A percentile compares a stretch with the other conserved stretches of the same genome.
Conservation (phyloP, 2,888 invertebrate genomes). For the Linnaemya vulpina region DNA sequence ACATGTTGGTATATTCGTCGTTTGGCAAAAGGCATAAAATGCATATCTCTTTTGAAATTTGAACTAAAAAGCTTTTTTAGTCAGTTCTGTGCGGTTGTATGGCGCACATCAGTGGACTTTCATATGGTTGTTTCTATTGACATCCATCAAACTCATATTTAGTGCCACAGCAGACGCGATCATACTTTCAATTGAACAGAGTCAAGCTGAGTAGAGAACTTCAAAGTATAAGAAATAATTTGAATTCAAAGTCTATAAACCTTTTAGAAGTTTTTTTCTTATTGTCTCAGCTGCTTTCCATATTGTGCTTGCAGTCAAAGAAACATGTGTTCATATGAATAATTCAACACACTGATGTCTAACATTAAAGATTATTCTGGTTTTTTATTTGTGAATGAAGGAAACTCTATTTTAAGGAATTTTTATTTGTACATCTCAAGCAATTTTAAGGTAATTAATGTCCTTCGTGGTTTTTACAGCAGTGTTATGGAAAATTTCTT, state of each 20-base stretch:
- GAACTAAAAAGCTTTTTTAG: conserved; percentile 1
- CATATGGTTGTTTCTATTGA: not conserved
- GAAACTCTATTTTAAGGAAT: too few species aligned
- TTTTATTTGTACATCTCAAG: not conserved
- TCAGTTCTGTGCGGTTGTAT: not conserved
- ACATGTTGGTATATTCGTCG: not conserved
- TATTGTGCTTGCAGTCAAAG: not conserved
- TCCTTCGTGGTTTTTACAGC: too few species aligned
- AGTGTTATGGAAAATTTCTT: too few species aligned
- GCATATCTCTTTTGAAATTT: conserved; percentile 29
- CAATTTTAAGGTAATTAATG: too few species aligned
- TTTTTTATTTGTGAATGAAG: not conserved
- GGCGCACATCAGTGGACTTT: not conserved
- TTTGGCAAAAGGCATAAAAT: not conserved
- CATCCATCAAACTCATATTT: not conserved
- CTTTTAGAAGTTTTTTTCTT: not conserved
- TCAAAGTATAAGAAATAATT: not conserved
- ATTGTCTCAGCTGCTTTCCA: not conserved
- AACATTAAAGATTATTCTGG: not conserved
- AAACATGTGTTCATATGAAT: conserved; percentile 28
- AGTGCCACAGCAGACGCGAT: not conserved
- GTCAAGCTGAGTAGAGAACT: too few species aligned
- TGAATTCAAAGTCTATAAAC: not conserved
- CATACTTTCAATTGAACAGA: not conserved
- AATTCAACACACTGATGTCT: not conserved